These are phyloP conservation scores for Eucidaris tribuloides DNA, from an alignment of 35 echinoderm and acorn worm species.

Conservation along the genomic window DNA sequence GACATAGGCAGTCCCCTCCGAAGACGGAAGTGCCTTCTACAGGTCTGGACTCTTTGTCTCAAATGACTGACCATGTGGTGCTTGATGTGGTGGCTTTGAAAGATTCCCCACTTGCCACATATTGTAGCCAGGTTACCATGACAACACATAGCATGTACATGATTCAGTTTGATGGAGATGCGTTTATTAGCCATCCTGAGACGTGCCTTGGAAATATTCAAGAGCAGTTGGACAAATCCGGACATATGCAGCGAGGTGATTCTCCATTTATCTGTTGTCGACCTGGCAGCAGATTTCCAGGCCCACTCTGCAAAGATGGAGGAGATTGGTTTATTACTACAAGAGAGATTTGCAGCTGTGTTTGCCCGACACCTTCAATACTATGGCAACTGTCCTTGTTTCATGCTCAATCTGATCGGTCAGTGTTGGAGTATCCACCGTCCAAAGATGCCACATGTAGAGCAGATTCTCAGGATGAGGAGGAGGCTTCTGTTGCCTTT, in stretches of 20 bases:
- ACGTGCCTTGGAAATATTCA: background rate
- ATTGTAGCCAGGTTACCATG: background rate
- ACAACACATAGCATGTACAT: background rate
- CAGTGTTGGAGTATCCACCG: background rate
- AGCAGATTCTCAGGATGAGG: background rate
- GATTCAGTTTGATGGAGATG: background rate
- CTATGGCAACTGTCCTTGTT: conserved; percentile 10
- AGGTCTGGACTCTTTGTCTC: no score
- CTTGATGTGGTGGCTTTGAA: background rate
- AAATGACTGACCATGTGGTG: no score
- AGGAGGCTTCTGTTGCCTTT: background rate
- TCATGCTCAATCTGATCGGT: background rate
- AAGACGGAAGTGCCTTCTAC: background rate
- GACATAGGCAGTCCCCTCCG: background rate
- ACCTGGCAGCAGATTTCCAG: background rate
- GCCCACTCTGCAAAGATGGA: no score
- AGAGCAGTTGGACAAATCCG: background rate
- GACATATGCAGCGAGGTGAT: background rate
- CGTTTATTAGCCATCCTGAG: background rate
- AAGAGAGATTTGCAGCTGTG: background rate
- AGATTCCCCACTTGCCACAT: background rate
- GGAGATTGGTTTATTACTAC: background rate
- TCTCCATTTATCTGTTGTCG: background rate
- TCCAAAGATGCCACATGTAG: background rate
- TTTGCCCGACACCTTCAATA: conserved; percentile 12